Evolutionary conservation across 1,140 invertebrate genomes (phyloP).

Genomic region (Pomphorhynchus laevis): DNA sequence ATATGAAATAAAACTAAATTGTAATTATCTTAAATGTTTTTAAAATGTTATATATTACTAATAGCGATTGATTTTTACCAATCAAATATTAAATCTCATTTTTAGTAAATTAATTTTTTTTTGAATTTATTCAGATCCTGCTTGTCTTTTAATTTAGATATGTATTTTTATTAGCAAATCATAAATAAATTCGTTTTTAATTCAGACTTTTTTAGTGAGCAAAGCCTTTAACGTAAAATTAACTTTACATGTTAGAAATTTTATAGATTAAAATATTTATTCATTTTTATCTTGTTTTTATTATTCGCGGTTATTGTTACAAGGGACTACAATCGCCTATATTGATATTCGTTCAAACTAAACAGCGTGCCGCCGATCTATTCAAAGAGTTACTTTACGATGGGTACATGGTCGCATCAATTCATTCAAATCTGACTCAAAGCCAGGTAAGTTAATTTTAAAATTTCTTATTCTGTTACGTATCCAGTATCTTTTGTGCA

Average conservation of each 20-base stretch:
- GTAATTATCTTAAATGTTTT: too few species aligned
- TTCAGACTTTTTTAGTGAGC: too few species aligned
- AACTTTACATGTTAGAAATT: not conserved
- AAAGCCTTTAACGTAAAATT: constrained; percentile 14
- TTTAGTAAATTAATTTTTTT: too few species aligned
- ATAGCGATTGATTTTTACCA: too few species aligned
- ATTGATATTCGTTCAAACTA: constrained; percentile 49
- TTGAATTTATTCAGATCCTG: too few species aligned
- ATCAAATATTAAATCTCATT: too few species aligned
- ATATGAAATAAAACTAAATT: too few species aligned
- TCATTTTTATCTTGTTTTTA: not conserved
- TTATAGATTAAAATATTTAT: not conserved
- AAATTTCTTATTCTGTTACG: not conserved
- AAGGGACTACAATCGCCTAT: constrained; percentile 52
- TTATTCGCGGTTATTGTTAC: constrained; percentile 12
- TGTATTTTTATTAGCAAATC: too few species aligned
- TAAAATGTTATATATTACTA: too few species aligned
- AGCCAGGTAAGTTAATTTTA: constrained; percentile 27
- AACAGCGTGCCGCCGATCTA: constrained; percentile 57
- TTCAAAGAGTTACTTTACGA: constrained; percentile 62
- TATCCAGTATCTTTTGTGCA: constrained; percentile 3
- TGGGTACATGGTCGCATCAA: constrained; percentile 53
- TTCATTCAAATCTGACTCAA: constrained; percentile 58
- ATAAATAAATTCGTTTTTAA: too few species aligned
- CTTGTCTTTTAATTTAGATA: too few species aligned